Evolutionary conservation across 2,888 invertebrate species (phyloP).

Genomic region (Globia sparganii): DNA sequence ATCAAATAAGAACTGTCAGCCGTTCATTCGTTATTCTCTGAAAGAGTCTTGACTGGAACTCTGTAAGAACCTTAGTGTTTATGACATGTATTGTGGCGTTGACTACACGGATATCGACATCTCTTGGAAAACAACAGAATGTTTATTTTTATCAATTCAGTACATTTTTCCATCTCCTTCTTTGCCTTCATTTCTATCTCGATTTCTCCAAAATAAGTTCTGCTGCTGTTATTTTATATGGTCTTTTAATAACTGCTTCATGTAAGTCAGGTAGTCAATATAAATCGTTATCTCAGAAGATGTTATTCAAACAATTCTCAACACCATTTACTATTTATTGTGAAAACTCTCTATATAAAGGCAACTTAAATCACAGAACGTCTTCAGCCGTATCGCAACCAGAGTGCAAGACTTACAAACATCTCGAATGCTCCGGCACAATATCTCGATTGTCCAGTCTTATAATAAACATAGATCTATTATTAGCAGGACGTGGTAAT

Average conservation of each 20-base stretch:
- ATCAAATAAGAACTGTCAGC: constrained; percentile 30
- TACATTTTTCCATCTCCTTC: background rate
- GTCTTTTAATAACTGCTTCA: background rate
- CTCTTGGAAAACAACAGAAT: background rate
- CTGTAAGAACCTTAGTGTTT: background rate
- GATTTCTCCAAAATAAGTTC: background rate
- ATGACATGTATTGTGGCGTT: background rate
- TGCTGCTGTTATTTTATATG: background rate
- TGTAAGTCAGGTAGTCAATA: background rate
- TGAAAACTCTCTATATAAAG: background rate
- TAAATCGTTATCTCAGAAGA: background rate
- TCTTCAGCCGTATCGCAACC: background rate
- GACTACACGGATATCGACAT: too few species aligned
- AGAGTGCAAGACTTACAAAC: background rate
- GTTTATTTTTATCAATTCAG: background rate
- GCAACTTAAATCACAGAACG: background rate
- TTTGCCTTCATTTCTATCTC: background rate
- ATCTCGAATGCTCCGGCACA: constrained; percentile 12
- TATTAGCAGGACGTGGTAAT: constrained; percentile 32
- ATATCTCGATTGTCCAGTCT: constrained; percentile 7
- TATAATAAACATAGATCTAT: constrained; percentile 18
- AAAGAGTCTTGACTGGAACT: constrained; percentile 4
- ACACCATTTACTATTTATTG: background rate
- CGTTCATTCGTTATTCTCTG: constrained; percentile 19
- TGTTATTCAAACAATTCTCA: background rate